Base-by-base conservation (phyloP, 2,113 vertebrate genomes). In the Ciconia maguari region DNA sequence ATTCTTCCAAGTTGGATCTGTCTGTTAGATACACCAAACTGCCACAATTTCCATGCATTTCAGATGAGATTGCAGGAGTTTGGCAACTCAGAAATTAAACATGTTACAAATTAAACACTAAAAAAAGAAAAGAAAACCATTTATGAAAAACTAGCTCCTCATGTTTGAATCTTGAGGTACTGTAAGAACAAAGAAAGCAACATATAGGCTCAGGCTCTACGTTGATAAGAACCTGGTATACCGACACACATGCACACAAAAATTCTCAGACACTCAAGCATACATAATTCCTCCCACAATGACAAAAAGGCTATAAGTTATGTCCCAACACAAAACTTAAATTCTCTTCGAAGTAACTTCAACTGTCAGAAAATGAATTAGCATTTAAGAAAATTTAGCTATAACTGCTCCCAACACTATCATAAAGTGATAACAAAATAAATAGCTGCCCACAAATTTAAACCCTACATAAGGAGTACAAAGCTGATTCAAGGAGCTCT, bases 401-500 rank as follows among this genome's bases (percentile, higher is more conserved):
- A 5, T 29, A 78, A 52, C 19, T 49, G 19, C 41, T 55, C 18
- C 29, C 0, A 0, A 29, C 24, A 12, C 22, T 38, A 16, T 30
- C 22, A 38, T 42, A 44, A 87, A 36, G n/a, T 2, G 2, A 4
- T 18, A 66, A 46, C 20, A 70, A 93, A 77, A 64, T 58, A 71
- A 83, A 78, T 4, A 72, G 46, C 46, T 55, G 52, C 10, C 52
- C n/a, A 72, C 10, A 49, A 42, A 66, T 27, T 42, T 89, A 79
- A 79, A 42, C 7, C 20, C 16, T 24, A 3, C 27, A 24, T 38
- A 42, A 38, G 38, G 34, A 46, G 32, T 7, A 77, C 22, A 54
- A 60, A 72, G 32, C 13, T 65, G 46, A 49, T 34, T 42, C 19
- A 77, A 49, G n/a, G 29, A 87, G 51, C 26, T 38, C 13, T 76